phyloP scores from a whole-genome alignment of 2,888 invertebrate genomes.

The Oscheius sp. region DNA sequence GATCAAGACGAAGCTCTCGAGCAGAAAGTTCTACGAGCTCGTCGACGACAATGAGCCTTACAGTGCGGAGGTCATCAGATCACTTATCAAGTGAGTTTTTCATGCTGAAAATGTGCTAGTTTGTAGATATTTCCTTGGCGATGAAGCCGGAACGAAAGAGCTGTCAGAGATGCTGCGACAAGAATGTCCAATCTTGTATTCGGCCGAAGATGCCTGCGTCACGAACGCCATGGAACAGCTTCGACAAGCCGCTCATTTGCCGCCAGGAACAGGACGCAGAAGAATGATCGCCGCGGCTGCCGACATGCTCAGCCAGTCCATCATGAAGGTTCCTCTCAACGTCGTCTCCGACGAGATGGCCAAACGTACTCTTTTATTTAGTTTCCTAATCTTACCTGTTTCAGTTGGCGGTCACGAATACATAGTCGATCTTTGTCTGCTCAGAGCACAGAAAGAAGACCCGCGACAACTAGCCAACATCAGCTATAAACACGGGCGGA shows the following conservation, averaged over 20 bases:
- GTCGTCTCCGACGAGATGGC: constrained; percentile 50
- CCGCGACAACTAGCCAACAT: constrained; percentile 88
- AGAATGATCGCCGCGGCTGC: constrained; percentile 55
- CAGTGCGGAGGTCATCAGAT: constrained; percentile 55
- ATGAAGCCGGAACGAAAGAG: constrained; percentile 92
- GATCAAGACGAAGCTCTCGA: constrained; percentile 42
- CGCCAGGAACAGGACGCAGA: constrained; percentile 44
- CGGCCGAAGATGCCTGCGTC: constrained; percentile 60
- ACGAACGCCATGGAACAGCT: constrained; percentile 62
- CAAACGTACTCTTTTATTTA: constrained; percentile 19
- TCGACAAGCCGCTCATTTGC: constrained; percentile 49
- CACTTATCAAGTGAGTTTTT: constrained; percentile 53
- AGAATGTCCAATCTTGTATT: constrained; percentile 88
- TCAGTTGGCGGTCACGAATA: constrained; percentile 84
- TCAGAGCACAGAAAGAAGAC: constrained; percentile 88
- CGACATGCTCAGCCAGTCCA: constrained; percentile 58
- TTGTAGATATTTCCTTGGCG: constrained; percentile 86
- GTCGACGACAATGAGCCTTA: constrained; percentile 51
- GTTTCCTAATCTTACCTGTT: not conserved
- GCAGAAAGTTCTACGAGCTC: constrained; percentile 52
- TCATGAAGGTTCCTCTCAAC: constrained; percentile 58
- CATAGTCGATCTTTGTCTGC: constrained; percentile 87
- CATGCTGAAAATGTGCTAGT: not conserved
- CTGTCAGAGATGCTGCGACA: constrained; percentile 88
- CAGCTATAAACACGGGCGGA: constrained; percentile 79